phyloP scores from a whole-genome alignment of 2,797 vertebrate species.

The Mus minutoides region DNA sequence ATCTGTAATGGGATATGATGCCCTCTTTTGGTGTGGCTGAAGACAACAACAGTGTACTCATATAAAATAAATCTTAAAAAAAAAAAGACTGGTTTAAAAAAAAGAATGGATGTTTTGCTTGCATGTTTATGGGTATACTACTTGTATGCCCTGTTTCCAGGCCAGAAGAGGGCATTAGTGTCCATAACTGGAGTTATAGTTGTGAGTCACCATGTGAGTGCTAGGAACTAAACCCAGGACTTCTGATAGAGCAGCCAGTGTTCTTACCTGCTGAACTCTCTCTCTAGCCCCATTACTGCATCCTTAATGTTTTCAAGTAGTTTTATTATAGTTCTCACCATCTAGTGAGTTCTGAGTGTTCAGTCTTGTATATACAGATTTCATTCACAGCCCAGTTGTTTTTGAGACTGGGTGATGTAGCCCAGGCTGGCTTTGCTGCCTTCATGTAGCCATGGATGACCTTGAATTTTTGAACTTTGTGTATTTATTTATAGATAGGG shows the following conservation, averaged over 20 bases:
- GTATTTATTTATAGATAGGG: background rate
- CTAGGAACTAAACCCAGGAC: background rate
- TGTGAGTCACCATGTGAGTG: background rate
- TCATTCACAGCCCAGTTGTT: background rate
- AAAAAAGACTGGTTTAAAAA: too few species aligned
- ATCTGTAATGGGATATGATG: too few species aligned
- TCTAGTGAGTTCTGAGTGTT: conserved; percentile 8
- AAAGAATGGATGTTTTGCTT: background rate
- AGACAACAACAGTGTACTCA: too few species aligned
- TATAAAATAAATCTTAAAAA: too few species aligned
- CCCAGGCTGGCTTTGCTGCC: background rate
- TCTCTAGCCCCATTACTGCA: background rate
- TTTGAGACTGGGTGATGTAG: background rate
- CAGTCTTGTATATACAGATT: background rate
- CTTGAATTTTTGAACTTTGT: background rate
- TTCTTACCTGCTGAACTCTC: background rate
- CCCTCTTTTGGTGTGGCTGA: too few species aligned
- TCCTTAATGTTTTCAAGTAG: conserved; percentile 34
- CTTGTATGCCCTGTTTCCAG: too few species aligned
- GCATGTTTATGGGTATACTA: background rate
- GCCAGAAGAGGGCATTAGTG: background rate
- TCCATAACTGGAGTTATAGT: background rate
- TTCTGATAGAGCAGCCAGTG: background rate
- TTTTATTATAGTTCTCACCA: conserved; percentile 44
- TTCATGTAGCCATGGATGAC: background rate